These are phyloP conservation scores for Drosophila subquinaria DNA, from an alignment of 2,888 invertebrate species.

Conservation along the genomic window DNA sequence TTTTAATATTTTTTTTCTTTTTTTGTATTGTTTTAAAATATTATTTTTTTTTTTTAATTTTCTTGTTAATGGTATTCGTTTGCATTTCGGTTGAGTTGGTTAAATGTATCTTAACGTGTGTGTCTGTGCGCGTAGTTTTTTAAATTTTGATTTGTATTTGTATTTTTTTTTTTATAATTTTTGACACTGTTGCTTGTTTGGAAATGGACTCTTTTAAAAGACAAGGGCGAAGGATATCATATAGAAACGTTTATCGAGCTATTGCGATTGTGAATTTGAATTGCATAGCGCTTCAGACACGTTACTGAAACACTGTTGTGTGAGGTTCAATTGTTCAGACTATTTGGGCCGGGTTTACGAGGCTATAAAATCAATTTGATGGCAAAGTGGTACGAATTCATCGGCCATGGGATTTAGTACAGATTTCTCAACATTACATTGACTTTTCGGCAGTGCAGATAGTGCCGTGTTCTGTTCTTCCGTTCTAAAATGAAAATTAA, in stretches of 20 bases:
- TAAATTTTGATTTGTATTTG: constrained; percentile 29
- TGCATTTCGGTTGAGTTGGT: constrained; percentile 72
- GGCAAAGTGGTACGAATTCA: constrained; percentile 90
- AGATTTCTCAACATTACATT: constrained; percentile 87
- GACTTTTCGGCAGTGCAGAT: constrained; percentile 83
- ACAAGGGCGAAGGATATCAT: constrained; percentile 51
- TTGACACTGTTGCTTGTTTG: constrained; percentile 36
- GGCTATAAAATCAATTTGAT: constrained; percentile 80
- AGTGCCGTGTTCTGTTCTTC: constrained; percentile 84
- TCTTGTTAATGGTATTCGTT: constrained; percentile 70
- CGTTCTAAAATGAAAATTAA: constrained; percentile 60
- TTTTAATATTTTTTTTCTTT: constrained; percentile 33
- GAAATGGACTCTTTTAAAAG: constrained; percentile 33
- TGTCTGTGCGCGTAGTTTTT: constrained; percentile 49
- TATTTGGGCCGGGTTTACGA: constrained; percentile 73
- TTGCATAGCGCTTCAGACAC: constrained; percentile 48
- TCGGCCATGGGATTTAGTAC: constrained; percentile 94
- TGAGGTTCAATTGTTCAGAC: constrained; percentile 67
- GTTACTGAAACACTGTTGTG: constrained; percentile 44
- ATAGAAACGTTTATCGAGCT: constrained; percentile 46
- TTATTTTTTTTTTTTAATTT: constrained; percentile 36
- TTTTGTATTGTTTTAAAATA: constrained; percentile 34
- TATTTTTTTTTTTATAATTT: constrained; percentile 34
- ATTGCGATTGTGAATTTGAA: constrained; percentile 34
- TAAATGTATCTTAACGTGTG: constrained; percentile 40